These are phyloP conservation scores for Meteorus cinctellus DNA, from an alignment of 2,888 invertebrate genomes.

Conservation along the genomic window DNA sequence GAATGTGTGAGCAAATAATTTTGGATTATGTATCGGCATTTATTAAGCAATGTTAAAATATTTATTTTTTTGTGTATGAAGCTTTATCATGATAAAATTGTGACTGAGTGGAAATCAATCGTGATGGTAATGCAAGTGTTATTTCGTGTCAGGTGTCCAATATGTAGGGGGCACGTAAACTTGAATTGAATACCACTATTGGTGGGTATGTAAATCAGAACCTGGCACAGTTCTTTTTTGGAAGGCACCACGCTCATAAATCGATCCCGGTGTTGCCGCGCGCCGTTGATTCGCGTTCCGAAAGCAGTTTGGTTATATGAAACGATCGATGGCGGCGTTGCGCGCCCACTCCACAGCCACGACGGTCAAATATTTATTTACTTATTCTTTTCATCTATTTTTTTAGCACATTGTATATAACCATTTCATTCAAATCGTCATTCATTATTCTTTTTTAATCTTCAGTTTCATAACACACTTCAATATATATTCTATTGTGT, in stretches of 20 bases:
- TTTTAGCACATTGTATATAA: constrained; percentile 19
- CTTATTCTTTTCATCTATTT: constrained; percentile 37
- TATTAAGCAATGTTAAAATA: background rate
- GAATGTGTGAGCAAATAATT: background rate
- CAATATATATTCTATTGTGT: background rate
- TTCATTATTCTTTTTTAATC: background rate
- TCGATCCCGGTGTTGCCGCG: constrained; percentile 52
- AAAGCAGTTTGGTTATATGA: constrained; percentile 49
- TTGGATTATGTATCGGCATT: background rate
- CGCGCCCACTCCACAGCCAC: constrained; percentile 42
- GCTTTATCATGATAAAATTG: background rate
- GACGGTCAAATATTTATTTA: constrained; percentile 46
- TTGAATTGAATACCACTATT: constrained; percentile 54
- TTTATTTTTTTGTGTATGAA: background rate
- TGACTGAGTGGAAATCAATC: constrained; percentile 36
- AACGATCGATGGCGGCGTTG: constrained; percentile 52
- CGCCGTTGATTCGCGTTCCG: constrained; percentile 54
- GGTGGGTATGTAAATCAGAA: constrained; percentile 56
- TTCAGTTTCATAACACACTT: constrained; percentile 23
- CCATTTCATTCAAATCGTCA: constrained; percentile 7
- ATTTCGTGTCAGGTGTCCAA: constrained; percentile 32
- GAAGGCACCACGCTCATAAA: constrained; percentile 54
- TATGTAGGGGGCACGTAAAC: constrained; percentile 47
- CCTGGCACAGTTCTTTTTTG: constrained; percentile 55
- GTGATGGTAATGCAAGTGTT: constrained; percentile 30